Conservation (phyloP, 2,888 invertebrate species). For the Protula sp. region DNA sequence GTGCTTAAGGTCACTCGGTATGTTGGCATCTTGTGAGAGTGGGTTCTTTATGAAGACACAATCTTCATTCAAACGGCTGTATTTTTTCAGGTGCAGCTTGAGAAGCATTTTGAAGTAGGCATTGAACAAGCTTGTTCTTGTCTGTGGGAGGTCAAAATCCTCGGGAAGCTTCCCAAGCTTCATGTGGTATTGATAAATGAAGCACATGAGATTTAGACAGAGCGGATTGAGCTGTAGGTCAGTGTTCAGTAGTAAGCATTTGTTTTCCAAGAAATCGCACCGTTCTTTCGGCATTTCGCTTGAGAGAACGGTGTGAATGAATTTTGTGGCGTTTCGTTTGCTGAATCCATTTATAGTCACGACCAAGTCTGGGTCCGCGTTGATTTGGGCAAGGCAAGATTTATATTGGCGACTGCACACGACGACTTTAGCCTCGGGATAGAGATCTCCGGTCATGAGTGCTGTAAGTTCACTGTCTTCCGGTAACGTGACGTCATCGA, state of each 20-base stretch:
- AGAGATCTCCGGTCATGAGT: neutral
- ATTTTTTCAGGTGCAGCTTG: neutral
- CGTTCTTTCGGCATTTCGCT: too few species aligned
- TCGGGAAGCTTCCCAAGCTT: neutral
- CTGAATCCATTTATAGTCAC: neutral
- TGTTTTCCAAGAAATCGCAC: too few species aligned
- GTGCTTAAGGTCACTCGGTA: neutral
- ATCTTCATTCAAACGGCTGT: neutral
- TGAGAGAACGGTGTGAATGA: neutral
- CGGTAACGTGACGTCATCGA: neutral
- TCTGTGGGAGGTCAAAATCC: neutral
- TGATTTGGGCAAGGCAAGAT: neutral
- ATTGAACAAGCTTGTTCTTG: neutral
- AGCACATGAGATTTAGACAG: neutral
- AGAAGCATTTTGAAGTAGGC: neutral
- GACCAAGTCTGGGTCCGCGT: neutral
- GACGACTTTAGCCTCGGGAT: neutral
- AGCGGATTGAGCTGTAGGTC: neutral
- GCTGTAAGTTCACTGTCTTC: neutral
- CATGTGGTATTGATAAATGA: neutral
- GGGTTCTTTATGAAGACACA: neutral
- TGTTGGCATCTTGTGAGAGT: neutral
- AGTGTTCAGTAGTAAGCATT: too few species aligned
- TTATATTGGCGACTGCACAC: neutral
- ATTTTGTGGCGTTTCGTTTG: neutral